These are phyloP conservation scores for Trachurus trachurus DNA, from an alignment of 2,797 vertebrate species.

Conservation along the genomic window DNA sequence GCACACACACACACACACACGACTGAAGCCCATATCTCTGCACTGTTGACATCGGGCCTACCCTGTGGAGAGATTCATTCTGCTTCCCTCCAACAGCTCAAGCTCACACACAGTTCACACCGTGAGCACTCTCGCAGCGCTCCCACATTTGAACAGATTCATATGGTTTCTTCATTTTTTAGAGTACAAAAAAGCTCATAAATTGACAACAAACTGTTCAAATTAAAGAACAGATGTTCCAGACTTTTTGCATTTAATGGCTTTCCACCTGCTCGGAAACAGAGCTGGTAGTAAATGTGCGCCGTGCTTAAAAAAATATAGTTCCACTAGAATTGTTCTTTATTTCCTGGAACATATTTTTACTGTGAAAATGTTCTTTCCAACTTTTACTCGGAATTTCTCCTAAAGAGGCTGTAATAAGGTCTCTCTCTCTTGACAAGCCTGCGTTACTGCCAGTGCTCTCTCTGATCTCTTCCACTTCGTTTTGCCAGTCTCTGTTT, in stretches of 20 bases:
- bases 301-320: not conserved
- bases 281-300: constrained; percentile 16
- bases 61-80: constrained; percentile 72
- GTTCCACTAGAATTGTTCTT: not conserved
- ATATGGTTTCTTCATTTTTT: constrained; percentile 13
- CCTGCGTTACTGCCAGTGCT: constrained; percentile 12
- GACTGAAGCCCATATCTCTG: constrained; percentile 54
- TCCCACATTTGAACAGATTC: constrained; percentile 10
- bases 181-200: constrained; percentile 2
- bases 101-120: constrained; percentile 49
- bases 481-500: constrained; percentile 30
- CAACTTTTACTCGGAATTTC: not conserved
- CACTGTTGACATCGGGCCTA: constrained; percentile 56
- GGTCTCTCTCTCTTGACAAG: constrained; percentile 12
- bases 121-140: constrained; percentile 13
- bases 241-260: constrained; percentile 14
- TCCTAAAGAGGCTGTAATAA: constrained; percentile 21
- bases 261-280: constrained; percentile 50
- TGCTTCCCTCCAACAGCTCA: constrained; percentile 63
- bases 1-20: constrained; percentile 28
- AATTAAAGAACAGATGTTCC: constrained; percentile 19
- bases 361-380: constrained; percentile 29
- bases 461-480: constrained; percentile 21
- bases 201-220: constrained; percentile 26
- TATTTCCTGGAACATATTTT: constrained; percentile 38